phyloP scores from a whole-genome alignment of 2,797 vertebrate genomes.

The Zenarchopterus dispar region DNA sequence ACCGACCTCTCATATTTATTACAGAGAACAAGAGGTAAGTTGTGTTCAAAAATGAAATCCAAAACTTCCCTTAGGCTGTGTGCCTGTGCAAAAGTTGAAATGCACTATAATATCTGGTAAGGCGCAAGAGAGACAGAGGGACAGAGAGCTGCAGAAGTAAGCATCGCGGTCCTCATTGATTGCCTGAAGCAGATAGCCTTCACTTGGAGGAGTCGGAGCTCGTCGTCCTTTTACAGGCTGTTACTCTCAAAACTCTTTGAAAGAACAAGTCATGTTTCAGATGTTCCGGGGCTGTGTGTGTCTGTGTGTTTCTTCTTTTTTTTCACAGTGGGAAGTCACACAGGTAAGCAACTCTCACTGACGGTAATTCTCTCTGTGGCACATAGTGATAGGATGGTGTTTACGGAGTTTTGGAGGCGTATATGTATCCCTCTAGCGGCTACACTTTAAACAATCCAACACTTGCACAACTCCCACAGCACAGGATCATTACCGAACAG shows the following conservation, averaged over 20 bases:
- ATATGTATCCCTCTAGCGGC: slow-evolving; percentile 85
- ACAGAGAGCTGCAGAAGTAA: slow-evolving; percentile 70
- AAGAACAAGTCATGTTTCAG: slow-evolving; percentile 82
- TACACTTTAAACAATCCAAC: slow-evolving; percentile 78
- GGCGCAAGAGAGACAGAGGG: slow-evolving; percentile 66
- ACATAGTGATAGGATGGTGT: slow-evolving; percentile 85
- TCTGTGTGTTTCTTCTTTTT: slow-evolving; percentile 22
- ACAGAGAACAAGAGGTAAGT: slow-evolving; percentile 50
- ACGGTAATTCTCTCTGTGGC: slow-evolving; percentile 78
- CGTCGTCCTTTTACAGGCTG: slow-evolving; percentile 73
- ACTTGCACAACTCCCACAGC: slow-evolving; percentile 49
- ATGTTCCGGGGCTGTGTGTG: slow-evolving; percentile 67
- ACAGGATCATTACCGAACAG: slow-evolving; percentile 22
- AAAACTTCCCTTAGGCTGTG: slow-evolving; percentile 61
- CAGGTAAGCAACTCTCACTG: slow-evolving; percentile 86
- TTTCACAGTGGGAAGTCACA: slow-evolving; percentile 82
- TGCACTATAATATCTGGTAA: slow-evolving; percentile 67
- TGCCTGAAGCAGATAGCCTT: slow-evolving; percentile 70
- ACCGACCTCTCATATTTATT: slow-evolving; percentile 79
- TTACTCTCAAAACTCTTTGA: slow-evolving; percentile 79
- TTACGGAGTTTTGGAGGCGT: slow-evolving; percentile 73
- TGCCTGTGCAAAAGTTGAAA: slow-evolving; percentile 74
- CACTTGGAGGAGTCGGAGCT: slow-evolving; percentile 73
- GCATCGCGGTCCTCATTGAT: slow-evolving; percentile 82
- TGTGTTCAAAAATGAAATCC: slow-evolving; percentile 47